Evolutionary conservation across 2,113 vertebrate genomes (phyloP).

Genomic region (Australoheros scitulus): DNA sequence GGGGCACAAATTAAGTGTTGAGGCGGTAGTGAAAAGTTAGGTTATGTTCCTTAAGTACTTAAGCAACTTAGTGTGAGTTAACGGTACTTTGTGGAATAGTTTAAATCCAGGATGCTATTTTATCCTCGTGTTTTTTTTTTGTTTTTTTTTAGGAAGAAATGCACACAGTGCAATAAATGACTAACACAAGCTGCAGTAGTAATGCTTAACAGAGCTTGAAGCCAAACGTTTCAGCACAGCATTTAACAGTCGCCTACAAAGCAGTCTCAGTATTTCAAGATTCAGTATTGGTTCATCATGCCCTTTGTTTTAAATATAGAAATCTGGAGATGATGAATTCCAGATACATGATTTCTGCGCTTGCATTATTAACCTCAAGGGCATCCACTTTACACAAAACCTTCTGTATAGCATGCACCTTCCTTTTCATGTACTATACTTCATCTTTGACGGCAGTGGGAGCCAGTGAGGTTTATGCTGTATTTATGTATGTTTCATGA

Average conservation of each 20-base stretch:
- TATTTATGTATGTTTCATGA: background rate
- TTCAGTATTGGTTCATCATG: background rate
- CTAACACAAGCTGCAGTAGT: background rate
- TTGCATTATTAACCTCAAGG: constrained; percentile 36
- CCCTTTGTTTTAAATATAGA: constrained; percentile 7
- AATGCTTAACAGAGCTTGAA: background rate
- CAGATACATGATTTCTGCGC: background rate
- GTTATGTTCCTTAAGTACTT: background rate
- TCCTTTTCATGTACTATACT: constrained; percentile 16
- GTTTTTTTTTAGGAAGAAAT: background rate
- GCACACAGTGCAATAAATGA: background rate
- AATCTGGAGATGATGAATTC: constrained; percentile 13
- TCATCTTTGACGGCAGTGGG: constrained; percentile 16
- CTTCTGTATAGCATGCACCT: constrained; percentile 22
- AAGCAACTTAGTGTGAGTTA: background rate
- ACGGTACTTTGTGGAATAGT: background rate
- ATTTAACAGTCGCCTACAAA: background rate
- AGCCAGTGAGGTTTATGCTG: constrained; percentile 29
- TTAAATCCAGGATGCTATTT: background rate
- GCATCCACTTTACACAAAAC: constrained; percentile 28
- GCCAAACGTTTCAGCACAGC: background rate
- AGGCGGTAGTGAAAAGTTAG: background rate
- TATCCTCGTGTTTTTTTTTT: background rate
- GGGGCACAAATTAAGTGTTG: constrained; percentile 4
- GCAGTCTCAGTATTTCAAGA: background rate